These are phyloP conservation scores for Haemorhous mexicanus DNA, from an alignment of 2,113 vertebrate species.

Conservation along the genomic window DNA sequence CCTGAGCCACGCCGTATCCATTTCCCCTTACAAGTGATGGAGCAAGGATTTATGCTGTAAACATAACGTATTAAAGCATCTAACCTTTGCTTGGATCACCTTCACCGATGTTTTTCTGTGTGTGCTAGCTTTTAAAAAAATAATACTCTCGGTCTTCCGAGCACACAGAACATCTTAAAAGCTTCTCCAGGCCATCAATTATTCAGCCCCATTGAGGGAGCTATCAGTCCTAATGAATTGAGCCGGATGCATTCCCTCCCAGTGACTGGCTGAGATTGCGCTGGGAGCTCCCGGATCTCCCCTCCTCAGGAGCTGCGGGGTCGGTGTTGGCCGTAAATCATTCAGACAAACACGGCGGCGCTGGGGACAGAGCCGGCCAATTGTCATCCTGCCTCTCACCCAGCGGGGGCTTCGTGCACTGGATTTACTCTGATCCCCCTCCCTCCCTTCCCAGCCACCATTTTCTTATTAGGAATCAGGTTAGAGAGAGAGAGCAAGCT, in stretches of 20 bases:
- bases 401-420: background rate
- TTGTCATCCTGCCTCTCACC: background rate
- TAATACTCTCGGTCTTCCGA: slow-evolving; percentile 53
- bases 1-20: slow-evolving; percentile 19
- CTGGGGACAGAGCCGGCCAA: background rate
- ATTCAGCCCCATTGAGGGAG: slow-evolving; percentile 80
- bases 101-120: slow-evolving; percentile 61
- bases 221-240: slow-evolving; percentile 80
- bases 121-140: slow-evolving; percentile 73
- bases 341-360: slow-evolving; percentile 23
- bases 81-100: slow-evolving; percentile 73
- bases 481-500: slow-evolving; percentile 57
- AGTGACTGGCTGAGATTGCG: slow-evolving; percentile 63
- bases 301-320: background rate
- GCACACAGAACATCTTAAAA: slow-evolving; percentile 73
- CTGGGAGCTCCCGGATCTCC: slow-evolving; percentile 34
- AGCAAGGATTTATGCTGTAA: slow-evolving; percentile 70
- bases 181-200: slow-evolving; percentile 78
- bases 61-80: slow-evolving; percentile 72
- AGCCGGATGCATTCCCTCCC: slow-evolving; percentile 68
- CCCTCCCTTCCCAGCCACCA: background rate
- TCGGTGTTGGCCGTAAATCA: slow-evolving; percentile 31
- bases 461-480: slow-evolving; percentile 66
- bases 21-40: slow-evolving; percentile 62
- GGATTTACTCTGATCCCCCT: background rate